Conservation (phyloP, 2,888 invertebrate species). For the Eurois occulta region DNA sequence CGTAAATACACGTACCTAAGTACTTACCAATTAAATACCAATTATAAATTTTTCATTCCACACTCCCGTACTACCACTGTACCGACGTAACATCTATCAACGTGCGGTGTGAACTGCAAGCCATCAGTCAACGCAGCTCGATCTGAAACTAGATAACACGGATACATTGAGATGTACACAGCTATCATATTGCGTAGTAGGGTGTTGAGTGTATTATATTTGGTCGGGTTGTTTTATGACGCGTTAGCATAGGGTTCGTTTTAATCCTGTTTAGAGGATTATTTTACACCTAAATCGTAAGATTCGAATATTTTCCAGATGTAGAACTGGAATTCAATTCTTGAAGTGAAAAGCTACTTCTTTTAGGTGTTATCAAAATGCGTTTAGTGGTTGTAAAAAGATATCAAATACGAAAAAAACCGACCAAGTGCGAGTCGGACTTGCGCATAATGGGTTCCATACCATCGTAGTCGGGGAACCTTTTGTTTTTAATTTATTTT, state of each 20-base stretch:
- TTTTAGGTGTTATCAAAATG: background rate
- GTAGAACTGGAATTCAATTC: background rate
- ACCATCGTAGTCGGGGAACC: no score
- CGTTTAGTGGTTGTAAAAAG: background rate
- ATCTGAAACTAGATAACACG: slow-evolving; percentile 65
- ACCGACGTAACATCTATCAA: slow-evolving; percentile 68
- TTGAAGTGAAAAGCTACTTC: background rate
- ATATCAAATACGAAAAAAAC: background rate
- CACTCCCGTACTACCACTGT: slow-evolving; percentile 49
- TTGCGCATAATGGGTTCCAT: no score
- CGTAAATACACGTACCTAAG: no score
- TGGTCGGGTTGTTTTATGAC: slow-evolving; percentile 30
- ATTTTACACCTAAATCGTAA: background rate
- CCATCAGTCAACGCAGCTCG: slow-evolving; percentile 74
- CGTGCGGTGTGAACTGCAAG: slow-evolving; percentile 66
- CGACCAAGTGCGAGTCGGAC: no score
- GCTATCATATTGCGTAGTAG: slow-evolving; percentile 39
- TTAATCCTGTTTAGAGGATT: background rate
- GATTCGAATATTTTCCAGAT: background rate
- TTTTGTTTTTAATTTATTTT: no score
- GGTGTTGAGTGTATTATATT: slow-evolving; percentile 19
- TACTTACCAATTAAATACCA: no score
- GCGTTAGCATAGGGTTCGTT: background rate
- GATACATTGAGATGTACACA: slow-evolving; percentile 58
- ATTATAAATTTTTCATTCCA: background rate